Evolutionary conservation across 2,113 vertebrate species (phyloP).

Genomic region (Cryptotis parvus): DNA sequence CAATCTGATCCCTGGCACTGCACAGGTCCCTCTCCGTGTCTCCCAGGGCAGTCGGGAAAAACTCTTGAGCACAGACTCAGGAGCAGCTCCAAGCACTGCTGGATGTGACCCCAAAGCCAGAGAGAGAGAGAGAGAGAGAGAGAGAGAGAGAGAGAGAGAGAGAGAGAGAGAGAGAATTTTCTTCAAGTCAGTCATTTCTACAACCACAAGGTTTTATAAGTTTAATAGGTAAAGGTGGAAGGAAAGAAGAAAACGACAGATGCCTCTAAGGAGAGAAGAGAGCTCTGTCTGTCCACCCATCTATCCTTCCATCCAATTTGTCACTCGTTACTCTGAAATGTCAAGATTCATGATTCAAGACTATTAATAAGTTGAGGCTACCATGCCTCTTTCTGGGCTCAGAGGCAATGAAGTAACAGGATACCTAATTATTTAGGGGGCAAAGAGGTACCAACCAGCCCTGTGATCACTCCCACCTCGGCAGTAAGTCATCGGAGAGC

Average conservation of each 20-base stretch:
- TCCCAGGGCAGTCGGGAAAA: too few relatives aligned
- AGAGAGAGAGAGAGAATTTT: background rate
- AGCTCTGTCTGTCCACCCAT: background rate
- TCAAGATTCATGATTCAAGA: background rate
- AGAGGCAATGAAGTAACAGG: background rate
- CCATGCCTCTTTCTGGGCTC: background rate
- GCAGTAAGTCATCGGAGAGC: constrained; percentile 63
- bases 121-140: background rate
- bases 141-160: too few relatives aligned
- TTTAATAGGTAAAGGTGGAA: constrained; percentile 26
- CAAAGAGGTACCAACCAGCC: constrained; percentile 25
- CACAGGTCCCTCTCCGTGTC: too few relatives aligned
- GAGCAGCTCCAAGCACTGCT: too few relatives aligned
- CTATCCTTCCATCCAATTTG: background rate
- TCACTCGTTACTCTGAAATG: background rate
- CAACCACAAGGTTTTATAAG: constrained; percentile 3
- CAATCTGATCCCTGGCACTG: too few relatives aligned
- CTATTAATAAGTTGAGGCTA: background rate
- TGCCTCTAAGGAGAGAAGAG: background rate
- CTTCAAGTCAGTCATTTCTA: constrained; percentile 10
- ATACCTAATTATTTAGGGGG: background rate
- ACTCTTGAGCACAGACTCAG: too few relatives aligned
- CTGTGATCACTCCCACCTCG: constrained; percentile 1
- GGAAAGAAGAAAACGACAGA: background rate
- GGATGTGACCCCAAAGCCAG: too few relatives aligned